Percentiles rank a stretch among this genome's conserved stretches.
These are phyloP conservation scores for Holacanthella duospinosa DNA, from an alignment of 2,888 invertebrate genomes.

Conservation along the genomic window DNA sequence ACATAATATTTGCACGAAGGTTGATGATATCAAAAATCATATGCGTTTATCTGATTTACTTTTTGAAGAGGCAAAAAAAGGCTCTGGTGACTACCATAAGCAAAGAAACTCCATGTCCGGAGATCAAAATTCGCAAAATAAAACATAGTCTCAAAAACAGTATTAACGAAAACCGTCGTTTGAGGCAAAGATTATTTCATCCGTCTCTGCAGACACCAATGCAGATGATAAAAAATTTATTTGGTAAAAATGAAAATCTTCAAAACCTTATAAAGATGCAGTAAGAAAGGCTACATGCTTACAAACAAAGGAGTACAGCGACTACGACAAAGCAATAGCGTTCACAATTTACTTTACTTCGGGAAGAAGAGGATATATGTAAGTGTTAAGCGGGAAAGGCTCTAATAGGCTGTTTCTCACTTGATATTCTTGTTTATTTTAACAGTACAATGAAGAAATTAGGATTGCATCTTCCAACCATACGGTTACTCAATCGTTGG, in stretches of 20 bases:
- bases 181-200: too few relatives aligned
- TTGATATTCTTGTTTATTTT: too few relatives aligned
- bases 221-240: background rate
- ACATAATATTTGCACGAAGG: too few relatives aligned
- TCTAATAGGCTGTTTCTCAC: background rate
- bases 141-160: too few relatives aligned
- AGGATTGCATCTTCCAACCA: background rate
- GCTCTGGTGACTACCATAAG: too few relatives aligned
- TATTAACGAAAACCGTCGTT: background rate
- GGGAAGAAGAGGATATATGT: background rate
- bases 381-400: background rate
- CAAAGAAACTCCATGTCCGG: too few relatives aligned
- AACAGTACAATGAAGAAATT: background rate
- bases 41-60: too few relatives aligned
- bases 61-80: too few relatives aligned
- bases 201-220: too few relatives aligned
- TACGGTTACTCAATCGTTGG: background rate
- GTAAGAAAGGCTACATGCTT: background rate
- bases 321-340: background rate
- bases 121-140: too few relatives aligned
- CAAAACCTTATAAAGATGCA: background rate
- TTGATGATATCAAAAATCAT: too few relatives aligned
- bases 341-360: background rate
- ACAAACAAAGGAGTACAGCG: background rate
- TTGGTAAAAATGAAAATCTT: background rate